Evolutionary conservation across 23 tunicate genomes (phyloP).

Genomic region (Phallusia fumigata): DNA sequence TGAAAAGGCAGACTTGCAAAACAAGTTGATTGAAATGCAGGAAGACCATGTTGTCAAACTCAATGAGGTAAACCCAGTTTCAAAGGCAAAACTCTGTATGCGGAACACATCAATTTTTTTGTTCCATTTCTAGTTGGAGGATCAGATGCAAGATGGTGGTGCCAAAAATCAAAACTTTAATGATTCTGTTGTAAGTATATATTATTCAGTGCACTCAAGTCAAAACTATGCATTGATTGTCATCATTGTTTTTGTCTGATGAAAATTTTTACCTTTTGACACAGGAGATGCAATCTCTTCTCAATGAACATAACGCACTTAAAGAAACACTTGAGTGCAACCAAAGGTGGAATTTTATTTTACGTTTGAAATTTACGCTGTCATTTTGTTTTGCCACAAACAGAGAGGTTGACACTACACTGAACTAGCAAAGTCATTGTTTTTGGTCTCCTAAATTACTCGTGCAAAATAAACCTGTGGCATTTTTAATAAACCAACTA

Average conservation of each 20-base stretch:
- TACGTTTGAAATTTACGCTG: background rate
- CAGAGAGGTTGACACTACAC: no score
- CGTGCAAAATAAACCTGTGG: no score
- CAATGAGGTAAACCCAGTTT: conserved; percentile 14
- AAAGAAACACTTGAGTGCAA: background rate
- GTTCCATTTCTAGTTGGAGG: background rate
- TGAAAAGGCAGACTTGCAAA: conserved; percentile 49
- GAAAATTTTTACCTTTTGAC: background rate
- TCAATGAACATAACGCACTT: background rate
- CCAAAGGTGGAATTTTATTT: background rate
- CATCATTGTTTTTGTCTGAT: background rate
- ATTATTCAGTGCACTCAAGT: background rate
- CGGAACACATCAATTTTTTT: no score
- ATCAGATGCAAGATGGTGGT: background rate
- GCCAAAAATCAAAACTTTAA: background rate
- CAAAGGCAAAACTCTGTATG: background rate
- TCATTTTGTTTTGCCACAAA: no score
- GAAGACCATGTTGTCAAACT: conserved; percentile 43
- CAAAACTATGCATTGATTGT: no score
- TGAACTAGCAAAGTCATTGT: no score
- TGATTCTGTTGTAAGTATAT: background rate
- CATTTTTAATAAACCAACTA: no score
- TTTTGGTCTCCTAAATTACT: no score
- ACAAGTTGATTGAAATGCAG: conserved; percentile 41
- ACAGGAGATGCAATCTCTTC: conserved; percentile 2